phyloP scores from a whole-genome alignment of 2,888 invertebrate species.

The Diabrotica balteata region DNA sequence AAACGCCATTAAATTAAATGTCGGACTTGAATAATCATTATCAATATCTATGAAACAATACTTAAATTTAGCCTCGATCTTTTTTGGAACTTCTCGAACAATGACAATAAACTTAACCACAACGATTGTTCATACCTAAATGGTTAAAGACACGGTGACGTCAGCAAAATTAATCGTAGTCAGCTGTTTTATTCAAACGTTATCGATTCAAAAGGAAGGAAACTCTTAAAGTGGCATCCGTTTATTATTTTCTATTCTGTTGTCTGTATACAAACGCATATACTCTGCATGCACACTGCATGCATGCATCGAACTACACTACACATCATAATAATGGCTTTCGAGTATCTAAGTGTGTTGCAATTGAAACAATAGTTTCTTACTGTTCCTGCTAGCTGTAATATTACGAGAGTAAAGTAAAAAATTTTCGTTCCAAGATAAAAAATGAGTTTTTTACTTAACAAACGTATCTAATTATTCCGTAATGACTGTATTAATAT shows the following conservation, averaged over 20 bases:
- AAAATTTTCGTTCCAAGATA: no score
- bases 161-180: conserved; percentile 4
- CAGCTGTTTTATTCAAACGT: conserved; percentile 20
- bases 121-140: conserved; percentile 2
- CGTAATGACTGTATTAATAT: no score
- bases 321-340: not conserved
- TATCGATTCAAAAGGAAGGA: conserved; percentile 36
- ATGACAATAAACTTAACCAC: not conserved
- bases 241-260: conserved; percentile 20
- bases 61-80: no score
- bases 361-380: conserved; percentile 2
- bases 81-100: no score
- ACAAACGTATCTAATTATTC: no score
- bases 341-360: not conserved
- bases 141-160: conserved; percentile 4
- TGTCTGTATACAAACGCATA: not conserved
- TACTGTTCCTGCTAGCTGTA: not conserved
- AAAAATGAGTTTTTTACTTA: no score
- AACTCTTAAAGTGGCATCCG: conserved; percentile 34
- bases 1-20: no score
- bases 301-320: no score
- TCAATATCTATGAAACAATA: no score
- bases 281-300: not conserved
- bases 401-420: no score
- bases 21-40: no score